Base-by-base conservation (phyloP, 2,113 vertebrate genomes). In the Orthonyx spaldingii region DNA sequence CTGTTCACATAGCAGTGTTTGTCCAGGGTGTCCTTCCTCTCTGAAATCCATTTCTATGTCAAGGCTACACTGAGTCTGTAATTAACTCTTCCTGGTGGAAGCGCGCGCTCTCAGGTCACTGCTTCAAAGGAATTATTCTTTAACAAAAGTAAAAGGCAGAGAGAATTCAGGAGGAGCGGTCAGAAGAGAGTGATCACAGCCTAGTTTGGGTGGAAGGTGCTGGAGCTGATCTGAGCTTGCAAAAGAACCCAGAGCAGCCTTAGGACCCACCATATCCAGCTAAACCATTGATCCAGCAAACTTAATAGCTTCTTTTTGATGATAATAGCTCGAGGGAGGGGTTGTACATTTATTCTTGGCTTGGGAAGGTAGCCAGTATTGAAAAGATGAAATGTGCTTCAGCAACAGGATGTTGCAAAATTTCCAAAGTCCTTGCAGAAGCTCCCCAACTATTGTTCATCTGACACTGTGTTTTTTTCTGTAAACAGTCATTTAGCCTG, bases 1-100 rank as follows among this genome's bases (percentile, higher is more conserved):
- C 53, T 10, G 2, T 30, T 61, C 49, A 3, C 7, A 15, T 0
- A 28, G 66, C 0, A 0, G 16, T 0, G 1, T 65, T 59, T 53
- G 42, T 47, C 35, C 63, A 1, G 1, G 10, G 19, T 42, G 11
- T 10, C 46, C 61, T 56, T 81, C 46, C 32, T 59, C 57, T 79
- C 65, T 22, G 5, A 57, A 72, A 57, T 55, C 47, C 41, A 76
- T 64, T 42, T 4, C 61, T 37, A 0, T 52, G 42, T 46, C 82
- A 74, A 77, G 64, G 59, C 44, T 86, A 37, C 27, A 13, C 13
- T 8, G 56, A 32, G 20, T 13, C 49, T 84, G 13, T 60, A 44
- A 70, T 77, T 65, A 50, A 41, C 50, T 55, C 35, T 27, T 56
- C 21, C 3, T 9, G 44, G 56, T 30, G 16, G 78, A 63, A 90